Conservation (phyloP, 2,888 invertebrate species). For the Pedicia rivosa region DNA sequence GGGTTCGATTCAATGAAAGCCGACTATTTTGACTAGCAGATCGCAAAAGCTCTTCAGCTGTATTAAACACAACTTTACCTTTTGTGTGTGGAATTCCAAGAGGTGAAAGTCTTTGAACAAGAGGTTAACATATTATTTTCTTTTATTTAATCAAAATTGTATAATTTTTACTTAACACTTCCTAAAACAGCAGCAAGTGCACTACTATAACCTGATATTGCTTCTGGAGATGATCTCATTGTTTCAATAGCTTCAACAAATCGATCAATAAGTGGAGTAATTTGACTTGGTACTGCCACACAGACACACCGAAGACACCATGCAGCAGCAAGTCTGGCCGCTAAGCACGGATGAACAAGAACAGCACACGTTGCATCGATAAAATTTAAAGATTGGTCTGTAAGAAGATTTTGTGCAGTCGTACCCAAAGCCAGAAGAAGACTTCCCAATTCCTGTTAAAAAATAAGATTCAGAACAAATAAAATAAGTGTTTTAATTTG, state of each 20-base stretch:
- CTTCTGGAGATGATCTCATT: constrained; percentile 76
- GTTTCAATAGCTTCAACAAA: constrained; percentile 80
- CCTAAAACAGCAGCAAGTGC: constrained; percentile 89
- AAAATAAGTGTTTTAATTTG: no score
- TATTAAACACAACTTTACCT: constrained; percentile 93
- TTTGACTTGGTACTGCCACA: constrained; percentile 85
- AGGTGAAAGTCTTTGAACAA: constrained; percentile 47
- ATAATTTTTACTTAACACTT: constrained; percentile 45
- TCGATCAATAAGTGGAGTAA: constrained; percentile 82
- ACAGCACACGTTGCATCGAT: constrained; percentile 47
- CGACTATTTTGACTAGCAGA: constrained; percentile 95
- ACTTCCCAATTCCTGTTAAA: constrained; percentile 83
- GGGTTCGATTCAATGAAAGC: constrained; percentile 84
- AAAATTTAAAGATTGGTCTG: constrained; percentile 67
- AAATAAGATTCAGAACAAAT: no score
- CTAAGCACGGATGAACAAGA: constrained; percentile 84
- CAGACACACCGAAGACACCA: constrained; percentile 87
- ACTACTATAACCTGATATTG: constrained; percentile 79
- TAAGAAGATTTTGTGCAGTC: constrained; percentile 76
- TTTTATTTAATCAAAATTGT: not conserved
- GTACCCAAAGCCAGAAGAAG: constrained; percentile 86
- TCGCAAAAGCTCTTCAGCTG: constrained; percentile 88
- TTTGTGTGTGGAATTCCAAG: constrained; percentile 92
- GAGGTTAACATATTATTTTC: not conserved
- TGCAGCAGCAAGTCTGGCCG: constrained; percentile 84